Conservation (phyloP, 2,797 vertebrate species). For the Euthynnus affinis region DNA sequence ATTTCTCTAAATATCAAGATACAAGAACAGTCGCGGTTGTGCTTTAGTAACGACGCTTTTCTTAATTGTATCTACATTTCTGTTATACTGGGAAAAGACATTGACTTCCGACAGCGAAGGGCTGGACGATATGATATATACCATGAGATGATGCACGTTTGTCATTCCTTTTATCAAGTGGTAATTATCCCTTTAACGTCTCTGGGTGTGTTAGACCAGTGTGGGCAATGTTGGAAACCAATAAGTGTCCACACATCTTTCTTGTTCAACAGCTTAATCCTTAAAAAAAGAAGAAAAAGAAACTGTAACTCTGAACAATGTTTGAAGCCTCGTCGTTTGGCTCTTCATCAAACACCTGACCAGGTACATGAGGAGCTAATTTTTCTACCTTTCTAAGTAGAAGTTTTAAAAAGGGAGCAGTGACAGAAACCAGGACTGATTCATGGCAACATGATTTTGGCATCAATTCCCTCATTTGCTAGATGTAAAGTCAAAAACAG, state of each 20-base stretch:
- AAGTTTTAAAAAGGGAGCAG: no score
- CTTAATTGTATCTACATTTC: slow-evolving; percentile 9
- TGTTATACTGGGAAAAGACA: no score
- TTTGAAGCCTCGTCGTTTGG: no score
- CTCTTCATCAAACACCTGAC: no score
- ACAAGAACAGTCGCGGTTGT: not conserved
- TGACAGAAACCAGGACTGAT: not conserved
- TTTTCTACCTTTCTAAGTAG: no score
- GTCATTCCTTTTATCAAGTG: not conserved
- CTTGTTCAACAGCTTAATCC: no score
- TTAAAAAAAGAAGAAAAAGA: no score
- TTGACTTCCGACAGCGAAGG: not conserved
- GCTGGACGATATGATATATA: not conserved
- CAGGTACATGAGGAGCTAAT: no score
- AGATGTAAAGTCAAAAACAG: not conserved
- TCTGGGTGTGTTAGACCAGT: not conserved
- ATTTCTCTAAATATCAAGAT: slow-evolving; percentile 16
- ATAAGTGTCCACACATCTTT: no score
- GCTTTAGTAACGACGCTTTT: not conserved
- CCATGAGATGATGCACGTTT: no score
- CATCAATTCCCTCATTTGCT: not conserved
- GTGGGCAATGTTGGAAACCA: no score
- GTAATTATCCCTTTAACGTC: not conserved
- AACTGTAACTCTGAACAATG: no score
- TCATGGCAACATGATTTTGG: not conserved